Evolutionary conservation across 30 jellyfish, hydroid and myxozoan genomes (phyloP).

Genomic region (Cassiopea xamachana): DNA sequence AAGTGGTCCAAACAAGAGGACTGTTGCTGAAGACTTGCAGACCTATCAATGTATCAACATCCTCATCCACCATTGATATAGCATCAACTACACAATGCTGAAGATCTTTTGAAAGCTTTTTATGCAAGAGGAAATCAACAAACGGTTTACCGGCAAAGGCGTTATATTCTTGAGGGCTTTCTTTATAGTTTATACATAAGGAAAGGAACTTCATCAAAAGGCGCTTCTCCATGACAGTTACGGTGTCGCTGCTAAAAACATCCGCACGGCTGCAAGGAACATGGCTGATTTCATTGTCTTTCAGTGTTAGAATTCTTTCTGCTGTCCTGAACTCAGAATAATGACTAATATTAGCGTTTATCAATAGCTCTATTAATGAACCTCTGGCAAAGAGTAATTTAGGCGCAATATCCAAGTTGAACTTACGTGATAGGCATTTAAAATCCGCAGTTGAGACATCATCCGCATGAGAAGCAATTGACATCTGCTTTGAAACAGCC

Average conservation of each 20-base stretch:
- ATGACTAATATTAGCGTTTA: slow-evolving; percentile 91
- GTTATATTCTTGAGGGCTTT: slow-evolving; percentile 46
- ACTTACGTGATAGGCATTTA: slow-evolving; percentile 76
- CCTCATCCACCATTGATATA: slow-evolving; percentile 84
- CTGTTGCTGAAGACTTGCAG: slow-evolving; percentile 86
- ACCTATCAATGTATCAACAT: slow-evolving; percentile 50
- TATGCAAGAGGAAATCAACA: slow-evolving; percentile 66
- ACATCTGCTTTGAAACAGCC: too few species aligned
- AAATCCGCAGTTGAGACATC: slow-evolving; percentile 82
- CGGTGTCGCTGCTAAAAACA: slow-evolving; percentile 81
- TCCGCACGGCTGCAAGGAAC: slow-evolving; percentile 97
- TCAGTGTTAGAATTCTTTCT: slow-evolving; percentile 79
- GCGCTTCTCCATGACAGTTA: slow-evolving; percentile 88
- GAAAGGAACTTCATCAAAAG: slow-evolving; percentile 90
- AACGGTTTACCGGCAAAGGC: slow-evolving; percentile 66
- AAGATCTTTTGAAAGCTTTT: slow-evolving; percentile 65
- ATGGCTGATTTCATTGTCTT: slow-evolving; percentile 56
- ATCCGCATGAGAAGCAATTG: slow-evolving; percentile 41
- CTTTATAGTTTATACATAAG: slow-evolving; percentile 67
- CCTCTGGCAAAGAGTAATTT: slow-evolving; percentile 88
- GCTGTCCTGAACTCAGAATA: slow-evolving; percentile 87
- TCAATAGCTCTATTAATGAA: slow-evolving; percentile 76
- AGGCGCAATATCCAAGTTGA: slow-evolving; percentile 82
- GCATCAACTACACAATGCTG: slow-evolving; percentile 76
- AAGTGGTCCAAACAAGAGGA: slow-evolving; percentile 87